Base-by-base conservation (phyloP, 1,140 invertebrate genomes). In the Nephila pilipes region DNA sequence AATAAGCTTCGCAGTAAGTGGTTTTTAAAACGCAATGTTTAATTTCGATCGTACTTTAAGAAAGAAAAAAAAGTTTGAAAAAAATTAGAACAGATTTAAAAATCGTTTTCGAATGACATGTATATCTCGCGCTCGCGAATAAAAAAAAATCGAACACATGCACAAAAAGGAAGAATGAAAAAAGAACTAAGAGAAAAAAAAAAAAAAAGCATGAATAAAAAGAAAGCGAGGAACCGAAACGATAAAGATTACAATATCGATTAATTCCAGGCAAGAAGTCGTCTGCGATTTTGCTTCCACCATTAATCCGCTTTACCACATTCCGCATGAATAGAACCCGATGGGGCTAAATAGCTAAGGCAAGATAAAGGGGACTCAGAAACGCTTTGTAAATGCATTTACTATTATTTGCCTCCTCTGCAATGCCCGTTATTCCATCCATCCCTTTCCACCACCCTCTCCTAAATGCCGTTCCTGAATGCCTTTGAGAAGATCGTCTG, bases 11-110 rank as follows among this genome's bases (percentile, higher is more conserved):
- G 22, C 60, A 32, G 65, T 69, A 69, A 69, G 65, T 69, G 65
- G 65, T 69, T 69, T 69, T 69, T 69, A 69, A 69, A 69, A 69
- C 65, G 65, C 65, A 69, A 69, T 69, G 65, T 69, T 69, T 69
- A 69, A 69, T 69, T 69, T 69, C 65, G 29, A 69, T 69, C 65
- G 65, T 60, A 60, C 58, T 60, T 60, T 60, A 18, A 69, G 32
- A 16, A 32, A 16, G 6, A 69, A 69, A 32, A 69, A 12, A 69
- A 16, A 20, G 1, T 60, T 0, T 0, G 12, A 32, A 69, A 69
- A 69, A 32, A 16, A 69, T 29, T 14, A 69, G 65, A 69, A 69
- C 65, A 69, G 65, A 69, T 69, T 69, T 69, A 69, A 69, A 69
- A 69, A 29, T 69, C 65, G 65, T 69, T 69, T 69, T 69, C 25